Conservation (phyloP, 2,797 vertebrate species). For the Sebastes alutus region DNA sequence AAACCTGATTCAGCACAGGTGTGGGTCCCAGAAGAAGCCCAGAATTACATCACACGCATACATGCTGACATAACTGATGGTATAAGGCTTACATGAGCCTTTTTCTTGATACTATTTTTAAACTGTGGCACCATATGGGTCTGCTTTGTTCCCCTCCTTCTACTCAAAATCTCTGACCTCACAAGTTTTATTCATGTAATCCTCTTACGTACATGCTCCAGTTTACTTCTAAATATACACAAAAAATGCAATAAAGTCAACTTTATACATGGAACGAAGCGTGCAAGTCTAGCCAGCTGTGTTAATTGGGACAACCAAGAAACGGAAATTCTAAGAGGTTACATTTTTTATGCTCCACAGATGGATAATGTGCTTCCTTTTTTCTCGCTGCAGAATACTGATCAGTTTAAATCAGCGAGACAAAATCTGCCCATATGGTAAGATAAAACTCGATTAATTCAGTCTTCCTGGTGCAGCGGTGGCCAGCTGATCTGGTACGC, state of each 20-base stretch:
- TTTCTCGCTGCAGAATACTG: background rate
- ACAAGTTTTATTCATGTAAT: background rate
- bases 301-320: background rate
- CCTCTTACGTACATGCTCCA: background rate
- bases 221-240: background rate
- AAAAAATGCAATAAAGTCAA: background rate
- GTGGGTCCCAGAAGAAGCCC: background rate
- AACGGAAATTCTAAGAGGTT: background rate
- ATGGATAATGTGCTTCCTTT: background rate
- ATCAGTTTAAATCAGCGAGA: background rate
- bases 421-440: background rate
- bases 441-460: background rate
- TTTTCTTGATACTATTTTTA: background rate
- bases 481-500: background rate
- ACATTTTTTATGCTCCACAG: background rate
- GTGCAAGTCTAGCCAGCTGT: background rate
- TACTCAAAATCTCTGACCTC: background rate
- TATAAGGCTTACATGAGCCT: background rate
- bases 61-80: background rate
- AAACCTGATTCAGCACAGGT: slow-evolving; percentile 2
- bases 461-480: background rate
- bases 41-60: background rate
- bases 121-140: background rate
- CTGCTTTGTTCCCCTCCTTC: background rate
- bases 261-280: background rate